phyloP scores from a whole-genome alignment of 2,113 vertebrate genomes.

The Caloenas nicobarica region DNA sequence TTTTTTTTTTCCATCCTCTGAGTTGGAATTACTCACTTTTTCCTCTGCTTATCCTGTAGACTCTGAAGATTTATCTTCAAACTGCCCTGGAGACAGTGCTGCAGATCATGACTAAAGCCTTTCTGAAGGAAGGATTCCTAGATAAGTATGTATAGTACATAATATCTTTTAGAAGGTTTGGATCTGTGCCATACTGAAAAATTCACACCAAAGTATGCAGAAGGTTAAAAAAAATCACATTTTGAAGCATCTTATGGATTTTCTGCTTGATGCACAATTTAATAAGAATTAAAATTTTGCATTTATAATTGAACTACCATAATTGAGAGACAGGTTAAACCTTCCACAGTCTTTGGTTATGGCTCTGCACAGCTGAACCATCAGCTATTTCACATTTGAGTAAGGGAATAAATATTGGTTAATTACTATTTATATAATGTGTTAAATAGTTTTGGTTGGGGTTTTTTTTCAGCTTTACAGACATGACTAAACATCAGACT shows the following conservation, averaged over 20 bases:
- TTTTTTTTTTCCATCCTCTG: not conserved
- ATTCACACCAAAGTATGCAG: not conserved
- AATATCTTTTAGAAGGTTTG: not conserved
- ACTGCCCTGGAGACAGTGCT: slow-evolving; percentile 91
- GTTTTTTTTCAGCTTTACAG: not conserved
- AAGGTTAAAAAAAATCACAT: not conserved
- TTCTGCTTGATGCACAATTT: not conserved
- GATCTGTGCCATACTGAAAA: not conserved
- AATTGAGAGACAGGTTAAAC: not conserved
- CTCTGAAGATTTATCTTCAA: slow-evolving; percentile 85
- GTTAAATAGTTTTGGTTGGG: not conserved
- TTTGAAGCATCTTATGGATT: not conserved
- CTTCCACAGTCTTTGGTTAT: not conserved
- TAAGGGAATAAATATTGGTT: not conserved
- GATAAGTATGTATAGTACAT: not conserved
- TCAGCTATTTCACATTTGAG: not conserved
- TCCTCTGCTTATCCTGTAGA: slow-evolving; percentile 72
- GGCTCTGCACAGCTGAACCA: not conserved
- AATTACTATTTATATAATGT: not conserved
- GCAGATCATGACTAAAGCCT: slow-evolving; percentile 83
- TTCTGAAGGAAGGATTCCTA: slow-evolving; percentile 19
- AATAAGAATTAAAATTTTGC: not conserved
- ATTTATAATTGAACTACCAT: not conserved
- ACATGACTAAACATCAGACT: not conserved
- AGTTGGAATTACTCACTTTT: not conserved